Evolutionary conservation across 2,797 vertebrate species (phyloP).

Genomic region (Ammospiza maritima): DNA sequence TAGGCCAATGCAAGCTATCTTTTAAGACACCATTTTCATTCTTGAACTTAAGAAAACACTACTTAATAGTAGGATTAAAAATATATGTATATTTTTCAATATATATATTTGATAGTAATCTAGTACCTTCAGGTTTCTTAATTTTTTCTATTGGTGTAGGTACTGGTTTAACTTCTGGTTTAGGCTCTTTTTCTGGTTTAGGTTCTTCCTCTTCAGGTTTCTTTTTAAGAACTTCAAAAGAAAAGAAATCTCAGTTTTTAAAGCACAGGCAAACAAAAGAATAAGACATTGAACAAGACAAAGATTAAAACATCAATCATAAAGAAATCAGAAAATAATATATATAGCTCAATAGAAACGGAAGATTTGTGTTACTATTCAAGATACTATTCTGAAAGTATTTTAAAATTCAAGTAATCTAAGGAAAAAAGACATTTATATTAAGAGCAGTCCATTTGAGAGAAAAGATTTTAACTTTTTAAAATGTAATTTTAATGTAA

Average conservation of each 20-base stretch:
- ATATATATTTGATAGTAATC: background rate
- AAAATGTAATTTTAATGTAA: background rate
- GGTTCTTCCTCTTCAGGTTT: constrained; percentile 77
- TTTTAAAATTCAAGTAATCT: background rate
- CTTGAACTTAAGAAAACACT: background rate
- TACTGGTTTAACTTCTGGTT: constrained; percentile 78
- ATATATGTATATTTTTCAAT: background rate
- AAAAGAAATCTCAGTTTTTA: constrained; percentile 74
- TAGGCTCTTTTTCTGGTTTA: constrained; percentile 77
- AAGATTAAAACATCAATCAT: background rate
- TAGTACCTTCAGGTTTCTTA: constrained; percentile 82
- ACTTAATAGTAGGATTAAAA: background rate
- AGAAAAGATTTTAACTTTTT: background rate
- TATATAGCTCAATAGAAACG: background rate
- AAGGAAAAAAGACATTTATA: background rate
- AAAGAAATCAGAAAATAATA: constrained; percentile 11
- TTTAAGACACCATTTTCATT: background rate
- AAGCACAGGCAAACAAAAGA: constrained; percentile 39
- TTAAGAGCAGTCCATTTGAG: background rate
- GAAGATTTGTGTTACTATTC: background rate
- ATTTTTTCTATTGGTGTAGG: constrained; percentile 79
- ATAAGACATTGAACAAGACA: background rate
- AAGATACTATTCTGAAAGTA: background rate
- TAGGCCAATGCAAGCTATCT: background rate
- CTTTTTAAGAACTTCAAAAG: constrained; percentile 82